Conservation (phyloP, 2,113 vertebrate genomes). For the Burhinus bistriatus region DNA sequence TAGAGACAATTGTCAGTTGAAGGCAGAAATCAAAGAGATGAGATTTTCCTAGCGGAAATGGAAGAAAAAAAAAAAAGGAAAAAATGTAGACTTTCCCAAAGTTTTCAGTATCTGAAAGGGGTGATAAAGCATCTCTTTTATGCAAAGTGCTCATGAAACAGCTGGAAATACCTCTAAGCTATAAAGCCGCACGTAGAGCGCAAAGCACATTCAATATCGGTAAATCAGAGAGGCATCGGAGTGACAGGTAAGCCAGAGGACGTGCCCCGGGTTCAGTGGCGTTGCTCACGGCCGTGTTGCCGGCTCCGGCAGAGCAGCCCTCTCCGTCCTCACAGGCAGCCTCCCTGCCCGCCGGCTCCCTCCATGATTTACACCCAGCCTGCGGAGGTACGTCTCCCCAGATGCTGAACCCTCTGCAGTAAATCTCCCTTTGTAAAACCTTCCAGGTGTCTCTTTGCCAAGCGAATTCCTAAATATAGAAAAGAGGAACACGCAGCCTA, state of each 20-base stretch:
- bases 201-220: neutral
- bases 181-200: fast-evolving
- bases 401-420: neutral
- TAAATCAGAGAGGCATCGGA: fast-evolving
- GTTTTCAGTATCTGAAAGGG: neutral
- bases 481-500: neutral
- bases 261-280: neutral
- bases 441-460: neutral
- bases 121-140: neutral
- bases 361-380: neutral
- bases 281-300: fast-evolving
- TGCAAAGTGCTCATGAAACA: neutral
- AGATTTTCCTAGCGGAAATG: neutral
- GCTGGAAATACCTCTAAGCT: neutral
- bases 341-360: fast-evolving
- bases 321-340: neutral
- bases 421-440: neutral
- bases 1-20: neutral
- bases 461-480: neutral
- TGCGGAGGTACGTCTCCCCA: neutral
- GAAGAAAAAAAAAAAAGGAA: too few relatives aligned
- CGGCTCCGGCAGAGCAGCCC: too few relatives aligned
- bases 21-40: neutral
- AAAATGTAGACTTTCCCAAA: neutral
- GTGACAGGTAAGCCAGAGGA: neutral